Percentiles rank a stretch among this genome's conserved stretches.
These are phyloP conservation scores for Strigamia maritima DNA, from an alignment of 2,888 invertebrate species.

Conservation along the genomic window DNA sequence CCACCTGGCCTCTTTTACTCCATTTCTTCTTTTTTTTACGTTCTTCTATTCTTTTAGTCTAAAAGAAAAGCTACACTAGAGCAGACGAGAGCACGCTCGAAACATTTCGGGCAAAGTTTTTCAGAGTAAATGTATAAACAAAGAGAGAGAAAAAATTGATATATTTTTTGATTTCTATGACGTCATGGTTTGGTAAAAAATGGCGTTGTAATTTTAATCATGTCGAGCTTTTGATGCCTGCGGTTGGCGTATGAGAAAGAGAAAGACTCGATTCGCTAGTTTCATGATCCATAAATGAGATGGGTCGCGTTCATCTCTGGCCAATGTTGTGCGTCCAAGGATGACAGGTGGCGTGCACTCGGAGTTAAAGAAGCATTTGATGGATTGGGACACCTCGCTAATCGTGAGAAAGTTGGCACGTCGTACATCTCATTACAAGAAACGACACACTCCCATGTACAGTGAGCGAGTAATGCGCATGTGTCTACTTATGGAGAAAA, in stretches of 20 bases:
- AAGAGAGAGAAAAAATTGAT: not conserved
- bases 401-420: not conserved
- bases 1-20: not conserved
- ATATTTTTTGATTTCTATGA: too few species aligned
- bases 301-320: slow-evolving; percentile 4
- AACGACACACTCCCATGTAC: not conserved
- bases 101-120: too few species aligned
- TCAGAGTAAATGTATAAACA: not conserved
- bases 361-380: not conserved
- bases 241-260: not conserved
- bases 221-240: slow-evolving; percentile 4
- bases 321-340: not conserved
- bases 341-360: not conserved
- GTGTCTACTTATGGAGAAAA: not conserved
- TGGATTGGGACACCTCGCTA: not conserved
- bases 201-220: not conserved
- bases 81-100: not conserved
- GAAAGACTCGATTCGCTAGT: not conserved
- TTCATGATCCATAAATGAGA: slow-evolving; percentile 4
- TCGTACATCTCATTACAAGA: not conserved
- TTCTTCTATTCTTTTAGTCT: not conserved
- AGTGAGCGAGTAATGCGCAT: too few species aligned
- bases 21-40: not conserved
- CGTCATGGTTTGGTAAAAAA: too few species aligned
- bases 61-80: not conserved